phyloP scores from a whole-genome alignment of 2,797 vertebrate species.

The Hippopotamyrus pictus region DNA sequence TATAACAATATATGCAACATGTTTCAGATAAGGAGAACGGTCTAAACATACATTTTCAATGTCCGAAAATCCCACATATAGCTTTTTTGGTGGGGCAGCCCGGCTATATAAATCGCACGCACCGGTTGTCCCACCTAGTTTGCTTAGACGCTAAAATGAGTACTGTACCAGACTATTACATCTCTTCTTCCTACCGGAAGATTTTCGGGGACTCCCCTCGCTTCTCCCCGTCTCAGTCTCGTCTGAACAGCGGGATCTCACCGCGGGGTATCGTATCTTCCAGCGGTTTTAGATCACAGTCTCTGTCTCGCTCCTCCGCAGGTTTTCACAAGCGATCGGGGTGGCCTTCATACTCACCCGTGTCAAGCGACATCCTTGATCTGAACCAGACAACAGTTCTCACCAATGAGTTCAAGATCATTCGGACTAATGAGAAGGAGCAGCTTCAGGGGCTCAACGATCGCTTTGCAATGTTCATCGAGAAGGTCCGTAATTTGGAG shows the following conservation, averaged over 20 bases:
- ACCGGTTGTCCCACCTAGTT: conserved; percentile 46
- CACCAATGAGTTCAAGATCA: conserved; percentile 80
- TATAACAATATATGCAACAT: conserved; percentile 1
- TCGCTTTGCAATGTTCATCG: conserved; percentile 89
- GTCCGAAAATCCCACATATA: conserved; percentile 2
- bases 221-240: conserved; percentile 63
- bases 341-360: conserved; percentile 44
- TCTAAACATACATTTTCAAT: conserved; percentile 9
- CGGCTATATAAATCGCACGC: conserved; percentile 61
- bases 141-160: conserved; percentile 66
- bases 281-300: conserved; percentile 63
- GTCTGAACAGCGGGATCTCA: conserved; percentile 44
- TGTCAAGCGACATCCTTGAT: conserved; percentile 67
- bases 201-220: conserved; percentile 79
- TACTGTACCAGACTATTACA: conserved; percentile 72
- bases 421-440: conserved; percentile 84
- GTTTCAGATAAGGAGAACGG: not conserved
- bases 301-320: conserved; percentile 57
- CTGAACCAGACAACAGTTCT: conserved; percentile 70
- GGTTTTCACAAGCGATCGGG: conserved; percentile 46
- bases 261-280: conserved; percentile 42
- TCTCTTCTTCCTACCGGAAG: conserved; percentile 82
- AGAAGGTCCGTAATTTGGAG: conserved; percentile 86
- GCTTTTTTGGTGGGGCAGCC: conserved; percentile 53
- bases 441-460: conserved; percentile 92